These are phyloP conservation scores for Meandrina meandrites DNA, from an alignment of 92 coral and sea anemone species.

Conservation along the genomic window DNA sequence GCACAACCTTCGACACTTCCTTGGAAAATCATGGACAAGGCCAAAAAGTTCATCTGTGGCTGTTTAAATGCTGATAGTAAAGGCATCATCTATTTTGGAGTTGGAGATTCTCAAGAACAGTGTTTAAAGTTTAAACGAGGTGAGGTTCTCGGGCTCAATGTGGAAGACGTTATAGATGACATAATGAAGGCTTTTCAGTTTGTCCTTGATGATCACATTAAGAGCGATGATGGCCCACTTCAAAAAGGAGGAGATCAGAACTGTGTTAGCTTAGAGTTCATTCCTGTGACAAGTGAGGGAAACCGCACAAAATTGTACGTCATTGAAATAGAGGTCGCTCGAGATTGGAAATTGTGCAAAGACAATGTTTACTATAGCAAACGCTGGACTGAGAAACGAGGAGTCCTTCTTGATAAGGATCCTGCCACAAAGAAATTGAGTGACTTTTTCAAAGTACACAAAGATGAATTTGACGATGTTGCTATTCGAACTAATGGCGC, in stretches of 20 bases:
- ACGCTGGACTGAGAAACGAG: conserved; percentile 53
- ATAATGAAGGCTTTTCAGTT: conserved; percentile 58
- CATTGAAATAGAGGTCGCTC: conserved; percentile 61
- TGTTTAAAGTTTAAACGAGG: conserved; percentile 52
- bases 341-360: conserved; percentile 67
- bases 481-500: conserved; percentile 61
- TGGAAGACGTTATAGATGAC: conserved; percentile 51
- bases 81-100: conserved; percentile 59
- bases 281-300: conserved; percentile 36
- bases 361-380: conserved; percentile 50
- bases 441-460: conserved; percentile 57
- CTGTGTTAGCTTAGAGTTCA: conserved; percentile 42
- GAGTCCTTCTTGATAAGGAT: conserved; percentile 3
- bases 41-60: conserved; percentile 61
- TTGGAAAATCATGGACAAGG: conserved; percentile 75
- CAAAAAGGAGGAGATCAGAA: conserved; percentile 61
- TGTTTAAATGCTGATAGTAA: conserved; percentile 54
- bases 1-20: conserved; percentile 46
- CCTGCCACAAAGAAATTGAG: conserved; percentile 30
- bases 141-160: conserved; percentile 65
- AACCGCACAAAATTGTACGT: conserved; percentile 39
- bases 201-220: conserved; percentile 62
- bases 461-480: conserved; percentile 53
- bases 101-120: conserved; percentile 58
- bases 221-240: conserved; percentile 50